Conservation (phyloP, 1,140 invertebrate species). For the Hestina assimilis region DNA sequence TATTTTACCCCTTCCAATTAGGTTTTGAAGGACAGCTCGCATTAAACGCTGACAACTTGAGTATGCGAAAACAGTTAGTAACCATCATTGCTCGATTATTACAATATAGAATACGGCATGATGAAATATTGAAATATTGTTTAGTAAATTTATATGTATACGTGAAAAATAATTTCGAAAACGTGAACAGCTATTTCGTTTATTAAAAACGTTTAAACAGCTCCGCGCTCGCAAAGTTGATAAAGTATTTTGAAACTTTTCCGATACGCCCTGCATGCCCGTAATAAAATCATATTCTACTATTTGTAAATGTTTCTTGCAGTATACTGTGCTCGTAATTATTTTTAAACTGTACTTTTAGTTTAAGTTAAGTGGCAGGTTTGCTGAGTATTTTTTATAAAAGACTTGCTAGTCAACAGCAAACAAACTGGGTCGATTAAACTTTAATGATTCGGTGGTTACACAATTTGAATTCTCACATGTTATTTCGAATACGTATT, state of each 20-base stretch:
- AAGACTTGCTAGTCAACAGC: background rate
- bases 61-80: constrained; percentile 30
- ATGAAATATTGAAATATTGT: background rate
- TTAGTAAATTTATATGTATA: background rate
- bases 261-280: constrained; percentile 24
- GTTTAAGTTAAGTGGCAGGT: constrained; percentile 16
- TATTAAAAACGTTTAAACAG: constrained; percentile 18
- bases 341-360: constrained; percentile 30
- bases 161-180: constrained; percentile 1
- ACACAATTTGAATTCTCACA: constrained; percentile 7
- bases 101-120: constrained; percentile 1
- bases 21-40: constrained; percentile 47
- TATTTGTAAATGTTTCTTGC: constrained; percentile 36
- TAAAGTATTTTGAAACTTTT: constrained; percentile 38
- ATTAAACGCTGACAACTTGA: constrained; percentile 45
- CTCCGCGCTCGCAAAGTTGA: constrained; percentile 33
- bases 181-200: constrained; percentile 7
- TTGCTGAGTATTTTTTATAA: constrained; percentile 14
- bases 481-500: constrained; percentile 11
- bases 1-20: constrained; percentile 49
- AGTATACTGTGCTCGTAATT: constrained; percentile 23
- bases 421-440: constrained; percentile 4
- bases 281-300: constrained; percentile 34
- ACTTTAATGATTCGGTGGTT: constrained; percentile 3
- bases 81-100: constrained; percentile 15